A percentile compares a stretch with the other conserved stretches of the same genome.
phyloP scores from a whole-genome alignment of 2,113 vertebrate genomes.

The Lonchura striata region DNA sequence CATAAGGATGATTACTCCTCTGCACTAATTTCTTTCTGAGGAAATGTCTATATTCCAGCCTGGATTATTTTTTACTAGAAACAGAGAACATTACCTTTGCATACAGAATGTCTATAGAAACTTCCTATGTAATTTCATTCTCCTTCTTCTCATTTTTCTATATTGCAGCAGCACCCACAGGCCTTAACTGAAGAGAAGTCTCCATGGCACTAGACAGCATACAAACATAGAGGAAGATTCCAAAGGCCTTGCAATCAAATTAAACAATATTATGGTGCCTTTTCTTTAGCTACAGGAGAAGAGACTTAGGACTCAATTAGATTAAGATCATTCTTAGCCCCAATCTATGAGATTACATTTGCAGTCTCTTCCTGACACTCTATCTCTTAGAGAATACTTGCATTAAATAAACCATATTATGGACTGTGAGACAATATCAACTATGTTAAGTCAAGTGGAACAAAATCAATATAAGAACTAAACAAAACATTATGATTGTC shows the following conservation, averaged over 20 bases:
- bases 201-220: conserved; percentile 30
- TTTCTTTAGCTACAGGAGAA: conserved; percentile 50
- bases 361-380: conserved; percentile 45
- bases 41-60: not conserved
- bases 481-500: not conserved
- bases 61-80: not conserved
- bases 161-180: not conserved
- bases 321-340: conserved; percentile 32
- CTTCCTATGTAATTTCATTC: not conserved
- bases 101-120: not conserved
- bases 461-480: not conserved
- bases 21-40: not conserved
- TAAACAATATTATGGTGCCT: conserved; percentile 31
- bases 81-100: not conserved
- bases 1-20: not conserved
- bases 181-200: not conserved
- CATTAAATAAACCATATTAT: conserved; percentile 20
- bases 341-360: conserved; percentile 24
- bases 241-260: conserved; percentile 38
- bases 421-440: not conserved
- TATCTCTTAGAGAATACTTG: not conserved
- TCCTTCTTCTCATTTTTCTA: not conserved
- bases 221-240: conserved; percentile 34
- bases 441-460: not conserved
- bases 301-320: not conserved